Conservation (phyloP, 2,113 vertebrate species). For the Takifugu flavidus region DNA sequence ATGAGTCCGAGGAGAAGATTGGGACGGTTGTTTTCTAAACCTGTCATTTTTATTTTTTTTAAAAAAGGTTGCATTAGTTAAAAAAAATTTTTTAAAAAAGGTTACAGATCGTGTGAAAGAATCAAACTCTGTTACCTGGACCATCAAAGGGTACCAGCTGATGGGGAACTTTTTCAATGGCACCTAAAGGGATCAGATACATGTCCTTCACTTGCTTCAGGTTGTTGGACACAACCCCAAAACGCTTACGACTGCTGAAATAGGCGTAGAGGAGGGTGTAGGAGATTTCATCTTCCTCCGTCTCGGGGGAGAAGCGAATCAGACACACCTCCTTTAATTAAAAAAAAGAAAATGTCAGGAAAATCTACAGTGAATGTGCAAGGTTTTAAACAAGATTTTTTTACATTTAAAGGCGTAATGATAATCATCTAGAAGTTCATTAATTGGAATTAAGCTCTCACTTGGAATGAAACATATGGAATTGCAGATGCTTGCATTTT, state of each 20-base stretch:
- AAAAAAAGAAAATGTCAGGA: slow-evolving; percentile 33
- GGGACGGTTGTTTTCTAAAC: slow-evolving; percentile 88
- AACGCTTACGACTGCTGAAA: slow-evolving; percentile 95
- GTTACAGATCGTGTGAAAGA: not conserved
- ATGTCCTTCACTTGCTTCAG: slow-evolving; percentile 97
- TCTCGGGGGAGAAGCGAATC: slow-evolving; percentile 92
- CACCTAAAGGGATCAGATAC: slow-evolving; percentile 94
- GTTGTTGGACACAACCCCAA: slow-evolving; percentile 95
- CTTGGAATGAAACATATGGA: not conserved
- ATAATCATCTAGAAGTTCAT: not conserved
- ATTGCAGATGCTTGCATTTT: not conserved
- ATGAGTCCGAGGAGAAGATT: slow-evolving; percentile 93
- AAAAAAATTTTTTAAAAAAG: not conserved
- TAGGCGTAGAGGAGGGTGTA: slow-evolving; percentile 93
- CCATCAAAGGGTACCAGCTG: slow-evolving; percentile 98
- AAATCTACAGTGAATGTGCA: not conserved
- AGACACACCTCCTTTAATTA: slow-evolving; percentile 90
- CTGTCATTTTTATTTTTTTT: slow-evolving; percentile 70
- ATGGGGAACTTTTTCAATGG: slow-evolving; percentile 93
- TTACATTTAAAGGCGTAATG: not conserved
- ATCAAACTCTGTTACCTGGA: slow-evolving; percentile 80
- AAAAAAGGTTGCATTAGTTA: slow-evolving; percentile 13
- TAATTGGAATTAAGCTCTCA: not conserved
- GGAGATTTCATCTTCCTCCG: slow-evolving; percentile 97
- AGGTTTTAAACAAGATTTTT: not conserved